These are phyloP conservation scores for Syndactyla subalaris DNA, from an alignment of 2,797 vertebrate species.

Conservation along the genomic window DNA sequence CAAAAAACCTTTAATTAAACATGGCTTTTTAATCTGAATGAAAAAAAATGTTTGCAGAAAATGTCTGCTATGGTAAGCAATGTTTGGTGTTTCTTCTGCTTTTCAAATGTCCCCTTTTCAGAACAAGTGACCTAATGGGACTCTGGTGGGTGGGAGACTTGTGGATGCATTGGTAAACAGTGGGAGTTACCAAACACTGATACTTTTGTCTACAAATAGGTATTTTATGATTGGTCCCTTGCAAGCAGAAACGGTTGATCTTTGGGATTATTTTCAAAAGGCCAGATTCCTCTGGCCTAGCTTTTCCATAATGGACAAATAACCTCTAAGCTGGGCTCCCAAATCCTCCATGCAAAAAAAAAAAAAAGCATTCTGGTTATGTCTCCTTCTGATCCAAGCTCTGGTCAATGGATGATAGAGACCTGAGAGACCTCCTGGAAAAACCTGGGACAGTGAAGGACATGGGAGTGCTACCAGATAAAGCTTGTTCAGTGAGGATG, in stretches of 20 bases:
- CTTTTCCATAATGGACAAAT: background rate
- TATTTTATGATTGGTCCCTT: background rate
- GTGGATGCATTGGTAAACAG: background rate
- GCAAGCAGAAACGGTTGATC: background rate
- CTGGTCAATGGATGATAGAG: background rate
- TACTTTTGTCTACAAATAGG: rapidly evolving
- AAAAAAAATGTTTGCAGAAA: background rate
- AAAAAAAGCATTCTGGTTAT: background rate
- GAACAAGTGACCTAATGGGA: background rate
- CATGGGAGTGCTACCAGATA: background rate
- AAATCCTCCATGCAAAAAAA: background rate
- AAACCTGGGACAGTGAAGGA: background rate
- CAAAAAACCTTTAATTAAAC: background rate
- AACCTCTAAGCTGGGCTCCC: background rate
- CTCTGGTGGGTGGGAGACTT: background rate
- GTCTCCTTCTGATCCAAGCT: background rate
- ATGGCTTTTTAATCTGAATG: background rate
- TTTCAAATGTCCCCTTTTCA: background rate
- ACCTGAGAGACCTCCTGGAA: background rate
- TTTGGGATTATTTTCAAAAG: background rate
- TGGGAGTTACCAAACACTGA: background rate
- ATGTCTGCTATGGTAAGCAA: background rate
- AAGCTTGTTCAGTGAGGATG: background rate
- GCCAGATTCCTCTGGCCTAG: background rate
- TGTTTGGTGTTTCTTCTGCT: background rate